Evolutionary conservation across 2,797 vertebrate species (phyloP).

Genomic region (Brachyalestes nurse): DNA sequence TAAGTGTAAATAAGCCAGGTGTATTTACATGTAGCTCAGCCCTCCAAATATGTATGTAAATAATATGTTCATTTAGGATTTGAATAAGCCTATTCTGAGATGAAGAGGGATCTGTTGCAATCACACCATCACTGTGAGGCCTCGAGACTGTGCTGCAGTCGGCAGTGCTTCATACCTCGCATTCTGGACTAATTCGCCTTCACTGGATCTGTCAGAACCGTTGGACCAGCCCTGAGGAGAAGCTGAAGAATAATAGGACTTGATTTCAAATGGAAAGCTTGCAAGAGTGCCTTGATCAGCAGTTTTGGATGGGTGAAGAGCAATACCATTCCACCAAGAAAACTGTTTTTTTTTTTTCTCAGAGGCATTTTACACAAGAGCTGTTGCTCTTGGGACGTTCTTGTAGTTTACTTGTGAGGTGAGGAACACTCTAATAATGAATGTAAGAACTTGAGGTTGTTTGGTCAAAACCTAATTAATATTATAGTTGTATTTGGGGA

Average conservation of each 20-base stretch:
- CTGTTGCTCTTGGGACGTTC: too few species aligned
- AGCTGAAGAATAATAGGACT: conserved; percentile 70
- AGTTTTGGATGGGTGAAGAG: conserved; percentile 38
- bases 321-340: not conserved
- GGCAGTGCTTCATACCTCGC: conserved; percentile 53
- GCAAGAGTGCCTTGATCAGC: conserved; percentile 79
- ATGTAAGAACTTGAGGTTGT: too few species aligned
- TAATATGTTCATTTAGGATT: not conserved
- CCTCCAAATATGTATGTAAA: not conserved
- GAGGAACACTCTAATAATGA: too few species aligned
- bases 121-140: conserved; percentile 82
- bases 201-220: conserved; percentile 61
- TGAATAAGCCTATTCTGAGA: conserved; percentile 1
- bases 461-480: too few species aligned
- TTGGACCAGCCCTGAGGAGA: conserved; percentile 66
- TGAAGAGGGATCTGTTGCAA: conserved; percentile 29
- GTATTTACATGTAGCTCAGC: conserved; percentile 49
- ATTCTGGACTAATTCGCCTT: conserved; percentile 62
- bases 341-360: not conserved
- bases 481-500: not conserved
- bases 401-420: too few species aligned
- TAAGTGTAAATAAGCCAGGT: conserved; percentile 43
- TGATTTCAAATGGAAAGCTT: conserved; percentile 71
- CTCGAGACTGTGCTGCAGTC: conserved; percentile 69
- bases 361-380: not conserved